Percentiles rank a stretch among this genome's conserved stretches.
These are phyloP conservation scores for Oxyura jamaicensis DNA, from an alignment of 2,113 vertebrate genomes.

Conservation along the genomic window DNA sequence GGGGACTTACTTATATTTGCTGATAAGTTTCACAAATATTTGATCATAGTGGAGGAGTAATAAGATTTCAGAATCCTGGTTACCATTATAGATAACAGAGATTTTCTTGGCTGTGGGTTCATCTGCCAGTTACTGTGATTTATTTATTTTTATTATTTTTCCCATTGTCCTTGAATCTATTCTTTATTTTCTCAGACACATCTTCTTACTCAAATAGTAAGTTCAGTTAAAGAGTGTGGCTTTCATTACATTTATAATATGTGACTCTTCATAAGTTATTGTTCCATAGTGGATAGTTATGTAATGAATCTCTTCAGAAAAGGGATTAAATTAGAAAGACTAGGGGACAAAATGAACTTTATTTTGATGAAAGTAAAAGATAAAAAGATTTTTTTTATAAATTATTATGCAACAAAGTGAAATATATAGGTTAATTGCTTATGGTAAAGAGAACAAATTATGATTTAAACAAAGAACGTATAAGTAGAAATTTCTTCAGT, in stretches of 20 bases:
- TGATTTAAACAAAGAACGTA: background rate
- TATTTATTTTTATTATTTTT: background rate
- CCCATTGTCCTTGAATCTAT: background rate
- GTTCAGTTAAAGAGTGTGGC: background rate
- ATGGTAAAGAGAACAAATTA: conserved; percentile 7
- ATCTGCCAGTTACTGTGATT: background rate
- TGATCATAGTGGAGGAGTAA: background rate
- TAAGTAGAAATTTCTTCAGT: background rate
- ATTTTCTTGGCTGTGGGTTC: background rate
- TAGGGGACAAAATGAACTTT: conserved; percentile 2
- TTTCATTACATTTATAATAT: conserved; percentile 9
- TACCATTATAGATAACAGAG: background rate
- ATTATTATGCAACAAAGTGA: conserved; percentile 1
- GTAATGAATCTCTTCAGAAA: background rate
- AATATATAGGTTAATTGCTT: conserved; percentile 29
- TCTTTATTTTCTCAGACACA: conserved; percentile 3
- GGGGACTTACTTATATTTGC: background rate
- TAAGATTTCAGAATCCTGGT: background rate
- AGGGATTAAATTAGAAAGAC: conserved; percentile 9
- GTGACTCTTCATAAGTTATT: background rate
- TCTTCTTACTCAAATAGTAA: background rate
- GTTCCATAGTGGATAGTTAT: background rate
- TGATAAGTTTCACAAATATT: background rate
- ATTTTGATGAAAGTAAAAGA: background rate
- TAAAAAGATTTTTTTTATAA: background rate